A percentile compares a stretch with the other conserved stretches of the same genome.
phyloP scores from a whole-genome alignment of 35 echinoderm and acorn worm genomes.

The Holothuria glaberrima region DNA sequence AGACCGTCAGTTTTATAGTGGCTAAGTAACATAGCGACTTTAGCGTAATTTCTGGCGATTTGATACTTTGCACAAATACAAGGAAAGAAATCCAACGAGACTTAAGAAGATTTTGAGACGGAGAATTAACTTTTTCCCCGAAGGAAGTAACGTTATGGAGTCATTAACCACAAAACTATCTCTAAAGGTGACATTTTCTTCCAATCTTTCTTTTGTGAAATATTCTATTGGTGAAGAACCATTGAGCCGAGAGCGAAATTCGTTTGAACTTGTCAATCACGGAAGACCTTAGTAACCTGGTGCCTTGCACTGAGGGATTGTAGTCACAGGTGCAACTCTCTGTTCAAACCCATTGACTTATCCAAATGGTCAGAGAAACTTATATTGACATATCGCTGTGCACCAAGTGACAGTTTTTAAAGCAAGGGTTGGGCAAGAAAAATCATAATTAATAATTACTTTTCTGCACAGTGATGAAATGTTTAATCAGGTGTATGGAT shows the following conservation, averaged over 20 bases:
- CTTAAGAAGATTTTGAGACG: conserved; percentile 31
- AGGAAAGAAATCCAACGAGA: conserved; percentile 27
- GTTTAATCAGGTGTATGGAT: no score
- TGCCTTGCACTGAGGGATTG: not conserved
- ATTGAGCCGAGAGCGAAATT: conserved; percentile 36
- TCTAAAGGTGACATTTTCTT: conserved; percentile 35
- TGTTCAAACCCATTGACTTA: no score
- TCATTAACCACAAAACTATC: conserved; percentile 44
- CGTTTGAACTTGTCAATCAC: conserved; percentile 50
- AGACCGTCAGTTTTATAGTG: conserved; percentile 33
- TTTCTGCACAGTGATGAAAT: no score
- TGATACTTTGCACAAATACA: conserved; percentile 49
- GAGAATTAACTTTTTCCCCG: conserved; percentile 52
- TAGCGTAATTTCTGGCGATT: conserved; percentile 37
- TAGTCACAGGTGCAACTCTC: conserved; percentile 29
- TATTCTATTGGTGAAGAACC: conserved; percentile 31
- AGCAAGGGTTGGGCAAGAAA: no score
- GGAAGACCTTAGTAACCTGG: conserved; percentile 10
- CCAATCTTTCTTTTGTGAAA: conserved; percentile 44
- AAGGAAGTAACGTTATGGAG: conserved; percentile 49
- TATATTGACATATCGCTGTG: no score
- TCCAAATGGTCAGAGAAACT: no score
- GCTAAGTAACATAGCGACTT: conserved; percentile 56
- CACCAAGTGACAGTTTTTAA: no score
- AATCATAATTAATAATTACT: no score